These are phyloP conservation scores for Notothenia coriiceps DNA, from an alignment of 2,113 vertebrate species.

Conservation along the genomic window DNA sequence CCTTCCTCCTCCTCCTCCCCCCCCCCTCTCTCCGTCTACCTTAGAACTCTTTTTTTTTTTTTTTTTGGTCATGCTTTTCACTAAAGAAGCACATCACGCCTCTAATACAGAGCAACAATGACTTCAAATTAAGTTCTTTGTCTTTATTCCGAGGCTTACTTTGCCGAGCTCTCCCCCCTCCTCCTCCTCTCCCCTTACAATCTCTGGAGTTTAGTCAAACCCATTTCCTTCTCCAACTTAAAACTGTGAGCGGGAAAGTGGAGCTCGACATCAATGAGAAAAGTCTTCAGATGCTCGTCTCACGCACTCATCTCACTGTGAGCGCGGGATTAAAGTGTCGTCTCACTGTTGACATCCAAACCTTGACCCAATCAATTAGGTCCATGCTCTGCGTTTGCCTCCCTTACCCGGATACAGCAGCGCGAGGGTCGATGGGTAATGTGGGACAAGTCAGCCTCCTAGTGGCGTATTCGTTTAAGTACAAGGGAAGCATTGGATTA, in stretches of 20 bases:
- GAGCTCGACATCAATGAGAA: slow-evolving; percentile 48
- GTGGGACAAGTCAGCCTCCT: slow-evolving; percentile 77
- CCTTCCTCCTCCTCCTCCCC: slow-evolving; percentile 26
- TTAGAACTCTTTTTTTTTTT: slow-evolving; percentile 54
- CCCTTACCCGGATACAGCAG: slow-evolving; percentile 41
- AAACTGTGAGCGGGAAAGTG: slow-evolving; percentile 58
- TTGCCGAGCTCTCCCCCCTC: background rate
- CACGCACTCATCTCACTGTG: slow-evolving; percentile 42
- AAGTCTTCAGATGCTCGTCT: slow-evolving; percentile 42
- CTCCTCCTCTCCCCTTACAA: background rate
- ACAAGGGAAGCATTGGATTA: slow-evolving; percentile 21
- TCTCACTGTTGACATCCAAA: slow-evolving; percentile 64
- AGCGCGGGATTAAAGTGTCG: slow-evolving; percentile 64
- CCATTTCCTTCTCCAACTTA: slow-evolving; percentile 56
- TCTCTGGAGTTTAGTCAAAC: slow-evolving; percentile 70
- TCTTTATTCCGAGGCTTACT: slow-evolving; percentile 70
- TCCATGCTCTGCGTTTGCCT: slow-evolving; percentile 33
- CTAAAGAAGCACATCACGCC: slow-evolving; percentile 57
- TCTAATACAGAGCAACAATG: slow-evolving; percentile 54
- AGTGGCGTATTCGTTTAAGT: slow-evolving; percentile 57
- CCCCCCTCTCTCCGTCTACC: slow-evolving; percentile 38
- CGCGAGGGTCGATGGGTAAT: background rate
- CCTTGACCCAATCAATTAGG: slow-evolving; percentile 66
- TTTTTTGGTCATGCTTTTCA: slow-evolving; percentile 19
- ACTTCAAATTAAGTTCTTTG: slow-evolving; percentile 75